Conservation (phyloP, 2,797 vertebrate genomes). For the Thalassophryne amazonica region DNA sequence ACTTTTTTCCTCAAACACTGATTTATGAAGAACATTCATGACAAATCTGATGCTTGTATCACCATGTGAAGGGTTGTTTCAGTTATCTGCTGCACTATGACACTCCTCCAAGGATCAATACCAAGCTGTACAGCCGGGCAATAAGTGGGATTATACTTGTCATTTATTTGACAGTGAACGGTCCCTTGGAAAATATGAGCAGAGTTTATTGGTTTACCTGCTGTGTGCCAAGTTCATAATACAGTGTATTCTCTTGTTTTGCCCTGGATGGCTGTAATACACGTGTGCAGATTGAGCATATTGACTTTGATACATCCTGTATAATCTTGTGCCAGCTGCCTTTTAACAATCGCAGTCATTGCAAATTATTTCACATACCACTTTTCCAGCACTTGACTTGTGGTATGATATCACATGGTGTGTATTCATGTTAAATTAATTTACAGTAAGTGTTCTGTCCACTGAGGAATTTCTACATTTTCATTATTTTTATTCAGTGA, state of each 20-base stretch:
- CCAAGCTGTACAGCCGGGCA: slow-evolving; percentile 47
- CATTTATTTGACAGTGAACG: slow-evolving; percentile 60
- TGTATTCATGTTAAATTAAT: background rate
- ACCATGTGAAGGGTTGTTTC: too few relatives aligned
- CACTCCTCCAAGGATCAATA: slow-evolving; percentile 51
- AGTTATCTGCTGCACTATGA: too few relatives aligned
- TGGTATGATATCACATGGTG: background rate
- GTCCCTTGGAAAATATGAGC: slow-evolving; percentile 52
- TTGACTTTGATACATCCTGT: slow-evolving; percentile 28
- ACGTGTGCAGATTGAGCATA: slow-evolving; percentile 11
- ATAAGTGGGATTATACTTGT: slow-evolving; percentile 57
- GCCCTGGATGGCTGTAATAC: slow-evolving; percentile 16
- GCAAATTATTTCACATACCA: background rate
- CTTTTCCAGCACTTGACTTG: background rate
- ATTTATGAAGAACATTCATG: too few relatives aligned
- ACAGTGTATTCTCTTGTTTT: slow-evolving; percentile 30
- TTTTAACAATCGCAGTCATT: background rate
- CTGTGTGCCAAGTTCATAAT: slow-evolving; percentile 41
- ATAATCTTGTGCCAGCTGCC: slow-evolving; percentile 2
- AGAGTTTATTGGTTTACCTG: slow-evolving; percentile 48
- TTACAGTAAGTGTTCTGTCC: slow-evolving; percentile 12
- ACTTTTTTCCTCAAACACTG: too few relatives aligned
- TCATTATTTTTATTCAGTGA: slow-evolving; percentile 22
- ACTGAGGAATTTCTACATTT: slow-evolving; percentile 38
- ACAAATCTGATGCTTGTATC: too few relatives aligned